A percentile compares a stretch with the other conserved stretches of the same genome.
Evolutionary conservation across 35 echinoderm and acorn worm genomes (phyloP).

Genomic region (Lytechinus pictus): DNA sequence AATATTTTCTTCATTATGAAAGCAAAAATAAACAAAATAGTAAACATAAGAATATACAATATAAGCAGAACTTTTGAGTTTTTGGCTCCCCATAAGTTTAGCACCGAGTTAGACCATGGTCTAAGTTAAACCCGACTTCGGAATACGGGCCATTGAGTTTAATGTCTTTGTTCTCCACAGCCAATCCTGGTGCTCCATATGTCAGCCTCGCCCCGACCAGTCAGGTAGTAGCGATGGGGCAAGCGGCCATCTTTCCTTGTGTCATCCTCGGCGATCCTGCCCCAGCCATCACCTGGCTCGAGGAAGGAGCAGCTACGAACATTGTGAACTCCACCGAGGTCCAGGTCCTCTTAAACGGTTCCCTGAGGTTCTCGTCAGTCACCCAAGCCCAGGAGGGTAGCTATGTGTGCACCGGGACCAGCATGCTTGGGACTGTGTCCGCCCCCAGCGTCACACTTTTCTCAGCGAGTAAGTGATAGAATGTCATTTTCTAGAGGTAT

Average conservation of each 20-base stretch:
- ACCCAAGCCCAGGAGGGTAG: slow-evolving; percentile 61
- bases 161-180: slow-evolving; percentile 41
- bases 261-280: slow-evolving; percentile 85
- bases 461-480: slow-evolving; percentile 75
- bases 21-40: too few species aligned
- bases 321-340: slow-evolving; percentile 46
- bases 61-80: too few species aligned
- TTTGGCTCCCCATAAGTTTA: too few species aligned
- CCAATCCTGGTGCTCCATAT: slow-evolving; percentile 91
- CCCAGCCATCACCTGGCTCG: slow-evolving; percentile 69
- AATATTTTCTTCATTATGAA: too few species aligned
- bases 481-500: background rate
- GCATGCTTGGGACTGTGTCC: slow-evolving; percentile 65
- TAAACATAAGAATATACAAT: too few species aligned
- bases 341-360: slow-evolving; percentile 59
- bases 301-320: slow-evolving; percentile 42
- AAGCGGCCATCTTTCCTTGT: slow-evolving; percentile 66
- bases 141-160: too few species aligned
- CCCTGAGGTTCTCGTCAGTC: slow-evolving; percentile 65
- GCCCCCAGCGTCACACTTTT: slow-evolving; percentile 64
- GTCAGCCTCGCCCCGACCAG: slow-evolving; percentile 73
- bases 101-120: too few species aligned
- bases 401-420: slow-evolving; percentile 87
- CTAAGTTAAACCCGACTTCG: too few species aligned
- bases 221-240: slow-evolving; percentile 62